Conservation (phyloP, 1,140 invertebrate genomes). For the Bombus waltoni region DNA sequence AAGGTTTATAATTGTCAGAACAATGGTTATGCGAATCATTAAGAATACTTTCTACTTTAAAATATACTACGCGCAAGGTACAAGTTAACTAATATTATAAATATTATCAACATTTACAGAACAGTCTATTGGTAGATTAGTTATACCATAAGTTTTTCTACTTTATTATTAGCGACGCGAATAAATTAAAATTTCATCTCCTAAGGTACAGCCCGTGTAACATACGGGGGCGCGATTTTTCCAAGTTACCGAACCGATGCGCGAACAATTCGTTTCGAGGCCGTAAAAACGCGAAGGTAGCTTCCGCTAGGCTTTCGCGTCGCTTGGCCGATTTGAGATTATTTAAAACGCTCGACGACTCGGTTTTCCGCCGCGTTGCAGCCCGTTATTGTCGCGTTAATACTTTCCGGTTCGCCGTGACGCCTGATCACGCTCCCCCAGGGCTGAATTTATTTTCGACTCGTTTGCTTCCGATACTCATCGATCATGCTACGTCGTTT, state of each 20-base stretch:
- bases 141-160: no score
- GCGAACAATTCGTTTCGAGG: conserved; percentile 8
- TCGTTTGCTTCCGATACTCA: conserved; percentile 18
- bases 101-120: no score
- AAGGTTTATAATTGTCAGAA: no score
- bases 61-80: no score
- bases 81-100: no score
- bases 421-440: conserved; percentile 11
- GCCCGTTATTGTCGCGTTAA: conserved; percentile 53
- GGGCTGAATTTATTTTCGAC: conserved; percentile 29
- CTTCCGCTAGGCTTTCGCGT: conserved; percentile 27
- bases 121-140: no score
- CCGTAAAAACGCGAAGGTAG: conserved; percentile 23
- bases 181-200: no score
- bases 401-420: conserved; percentile 14
- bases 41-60: no score
- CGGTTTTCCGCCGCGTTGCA: conserved; percentile 40
- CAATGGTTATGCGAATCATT: no score
- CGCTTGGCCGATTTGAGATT: conserved; percentile 47
- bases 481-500: conserved; percentile 14
- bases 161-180: no score
- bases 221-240: not conserved
- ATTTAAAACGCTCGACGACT: conserved; percentile 49
- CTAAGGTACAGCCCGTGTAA: not conserved
- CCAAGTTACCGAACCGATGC: not conserved